A percentile compares a stretch with the other conserved stretches of the same genome.
Evolutionary conservation across 2,113 vertebrate species (phyloP).

Genomic region (Thamnophis sirtalis): DNA sequence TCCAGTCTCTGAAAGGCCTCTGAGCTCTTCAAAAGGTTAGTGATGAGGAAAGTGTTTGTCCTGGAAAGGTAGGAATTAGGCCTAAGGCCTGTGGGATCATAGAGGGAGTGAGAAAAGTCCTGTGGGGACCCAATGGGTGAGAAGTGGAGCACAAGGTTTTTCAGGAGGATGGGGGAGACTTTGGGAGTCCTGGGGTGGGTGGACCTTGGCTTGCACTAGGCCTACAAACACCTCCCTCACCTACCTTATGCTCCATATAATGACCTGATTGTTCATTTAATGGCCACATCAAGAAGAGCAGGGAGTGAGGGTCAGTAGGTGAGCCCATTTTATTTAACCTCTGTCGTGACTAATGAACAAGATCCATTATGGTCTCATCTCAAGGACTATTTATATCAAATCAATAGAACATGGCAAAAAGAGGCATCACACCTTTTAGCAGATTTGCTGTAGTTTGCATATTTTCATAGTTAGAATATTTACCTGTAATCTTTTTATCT

Average conservation of each 20-base stretch:
- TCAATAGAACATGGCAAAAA: background rate
- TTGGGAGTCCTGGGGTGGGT: background rate
- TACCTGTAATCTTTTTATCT: background rate
- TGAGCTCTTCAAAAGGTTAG: background rate
- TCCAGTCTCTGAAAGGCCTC: background rate
- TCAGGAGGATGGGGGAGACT: background rate
- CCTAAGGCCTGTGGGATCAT: background rate
- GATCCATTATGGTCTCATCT: background rate
- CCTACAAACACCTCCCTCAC: background rate
- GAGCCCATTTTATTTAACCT: background rate
- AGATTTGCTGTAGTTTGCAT: background rate
- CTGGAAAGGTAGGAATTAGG: background rate
- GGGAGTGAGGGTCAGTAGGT: background rate
- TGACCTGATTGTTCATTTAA: background rate
- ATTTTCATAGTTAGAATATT: background rate
- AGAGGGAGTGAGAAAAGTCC: background rate
- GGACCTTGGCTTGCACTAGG: background rate
- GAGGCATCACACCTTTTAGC: background rate
- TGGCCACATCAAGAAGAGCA: background rate
- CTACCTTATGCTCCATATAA: background rate
- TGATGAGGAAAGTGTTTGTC: background rate
- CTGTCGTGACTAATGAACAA: background rate
- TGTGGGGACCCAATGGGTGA: background rate
- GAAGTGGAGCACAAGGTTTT: background rate
- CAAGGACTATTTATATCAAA: background rate